A percentile compares a stretch with the other conserved stretches of the same genome.
Conservation (phyloP, 2,797 vertebrate genomes). For the Pseudochirops cupreus region DNA sequence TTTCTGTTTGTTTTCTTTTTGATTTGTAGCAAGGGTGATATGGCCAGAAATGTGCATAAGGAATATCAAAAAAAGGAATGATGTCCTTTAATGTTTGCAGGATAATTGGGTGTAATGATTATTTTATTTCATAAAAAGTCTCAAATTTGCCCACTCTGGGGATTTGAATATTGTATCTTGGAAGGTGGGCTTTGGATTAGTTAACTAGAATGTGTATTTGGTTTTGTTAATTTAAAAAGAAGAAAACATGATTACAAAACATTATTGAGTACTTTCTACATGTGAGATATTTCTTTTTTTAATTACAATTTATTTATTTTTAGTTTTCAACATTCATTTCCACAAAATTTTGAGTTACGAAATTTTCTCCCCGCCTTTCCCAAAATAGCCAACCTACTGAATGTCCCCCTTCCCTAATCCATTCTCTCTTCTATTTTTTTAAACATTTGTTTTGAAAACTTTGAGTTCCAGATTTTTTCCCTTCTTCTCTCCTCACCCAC, state of each 20-base stretch:
- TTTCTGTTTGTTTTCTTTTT: neutral
- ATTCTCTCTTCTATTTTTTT: too few species aligned
- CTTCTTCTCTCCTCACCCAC: too few species aligned
- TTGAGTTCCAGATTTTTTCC: too few species aligned
- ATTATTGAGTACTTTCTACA: neutral
- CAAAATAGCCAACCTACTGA: too few species aligned
- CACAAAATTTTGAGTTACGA: too few species aligned
- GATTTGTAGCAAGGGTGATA: neutral
- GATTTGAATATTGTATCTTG: neutral
- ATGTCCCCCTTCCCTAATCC: too few species aligned
- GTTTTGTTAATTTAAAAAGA: neutral
- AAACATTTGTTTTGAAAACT: too few species aligned
- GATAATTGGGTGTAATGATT: neutral
- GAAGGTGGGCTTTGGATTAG: neutral
- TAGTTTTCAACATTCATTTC: too few species aligned
- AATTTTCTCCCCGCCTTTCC: too few species aligned
- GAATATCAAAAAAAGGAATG: neutral
- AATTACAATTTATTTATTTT: too few species aligned
- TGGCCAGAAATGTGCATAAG: neutral
- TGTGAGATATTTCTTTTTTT: neutral
- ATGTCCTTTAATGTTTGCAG: neutral
- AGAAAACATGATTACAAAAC: neutral
- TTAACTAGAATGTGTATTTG: neutral
- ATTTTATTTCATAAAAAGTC: neutral
- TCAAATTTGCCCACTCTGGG: neutral